Evolutionary conservation across 1,140 invertebrate genomes (phyloP).

Genomic region (Hyles euphorbiae): DNA sequence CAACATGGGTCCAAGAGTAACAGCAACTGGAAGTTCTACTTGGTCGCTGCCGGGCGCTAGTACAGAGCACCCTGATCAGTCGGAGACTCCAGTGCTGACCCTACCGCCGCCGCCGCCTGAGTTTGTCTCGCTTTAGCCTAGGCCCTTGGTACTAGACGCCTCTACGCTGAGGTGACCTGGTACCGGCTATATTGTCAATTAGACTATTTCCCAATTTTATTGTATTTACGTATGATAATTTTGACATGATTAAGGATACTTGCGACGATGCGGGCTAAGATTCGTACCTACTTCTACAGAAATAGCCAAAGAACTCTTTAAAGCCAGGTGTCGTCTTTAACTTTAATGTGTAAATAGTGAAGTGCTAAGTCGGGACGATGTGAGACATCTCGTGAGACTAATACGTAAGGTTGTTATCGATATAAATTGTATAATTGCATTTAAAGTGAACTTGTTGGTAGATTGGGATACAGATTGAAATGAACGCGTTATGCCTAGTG

Average conservation of each 20-base stretch:
- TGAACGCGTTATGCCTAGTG: constrained; percentile 37
- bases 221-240: constrained; percentile 48
- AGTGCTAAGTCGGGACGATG: constrained; percentile 50
- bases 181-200: constrained; percentile 65
- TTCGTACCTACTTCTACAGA: no score
- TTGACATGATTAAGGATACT: constrained; percentile 44
- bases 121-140: constrained; percentile 69
- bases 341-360: constrained; percentile 51
- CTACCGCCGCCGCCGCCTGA: constrained; percentile 65
- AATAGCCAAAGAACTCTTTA: no score
- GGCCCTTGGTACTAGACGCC: constrained; percentile 67
- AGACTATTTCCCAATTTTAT: constrained; percentile 63
- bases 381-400: constrained; percentile 66
- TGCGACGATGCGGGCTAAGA: neutral
- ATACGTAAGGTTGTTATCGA: constrained; percentile 69
- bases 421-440: constrained; percentile 53
- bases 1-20: constrained; percentile 92
- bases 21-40: constrained; percentile 88
- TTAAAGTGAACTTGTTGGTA: constrained; percentile 54
- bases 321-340: no score
- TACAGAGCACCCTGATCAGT: constrained; percentile 45
- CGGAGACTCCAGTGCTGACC: constrained; percentile 58
- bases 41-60: constrained; percentile 84
- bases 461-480: constrained; percentile 47
- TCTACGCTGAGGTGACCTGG: constrained; percentile 67